phyloP scores from a whole-genome alignment of 2,888 invertebrate species.

The Sinodicranocentrus sp. region DNA sequence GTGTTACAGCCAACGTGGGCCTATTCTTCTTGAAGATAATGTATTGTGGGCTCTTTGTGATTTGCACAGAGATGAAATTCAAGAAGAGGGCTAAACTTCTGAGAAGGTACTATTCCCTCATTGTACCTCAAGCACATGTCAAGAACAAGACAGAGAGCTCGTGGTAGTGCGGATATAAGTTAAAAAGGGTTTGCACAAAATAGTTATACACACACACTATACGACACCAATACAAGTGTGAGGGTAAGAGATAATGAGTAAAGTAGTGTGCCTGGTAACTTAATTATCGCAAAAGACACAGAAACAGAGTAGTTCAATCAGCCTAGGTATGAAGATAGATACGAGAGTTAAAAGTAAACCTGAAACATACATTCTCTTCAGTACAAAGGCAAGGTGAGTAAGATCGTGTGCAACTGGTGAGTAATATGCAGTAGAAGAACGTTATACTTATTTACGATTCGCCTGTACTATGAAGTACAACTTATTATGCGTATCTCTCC shows the following conservation, averaged over 20 bases:
- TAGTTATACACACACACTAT: slow-evolving; percentile 1
- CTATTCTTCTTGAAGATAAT: slow-evolving; percentile 11
- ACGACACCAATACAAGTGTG: slow-evolving; percentile 3
- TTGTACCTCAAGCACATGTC: not conserved
- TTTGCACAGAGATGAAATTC: not conserved
- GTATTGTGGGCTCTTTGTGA: not conserved
- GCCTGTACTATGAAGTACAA: too few relatives aligned
- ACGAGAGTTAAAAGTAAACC: slow-evolving; percentile 7
- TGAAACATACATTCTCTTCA: slow-evolving; percentile 1
- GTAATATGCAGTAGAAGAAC: too few relatives aligned
- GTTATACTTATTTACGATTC: too few relatives aligned
- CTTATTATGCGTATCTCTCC: too few relatives aligned
- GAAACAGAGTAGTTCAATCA: slow-evolving; percentile 7
- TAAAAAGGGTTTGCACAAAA: slow-evolving; percentile 6
- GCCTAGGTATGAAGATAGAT: not conserved
- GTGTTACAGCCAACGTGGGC: slow-evolving; percentile 5
- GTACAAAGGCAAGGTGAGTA: too few relatives aligned
- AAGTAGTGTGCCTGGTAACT: slow-evolving; percentile 20
- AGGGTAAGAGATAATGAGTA: not conserved
- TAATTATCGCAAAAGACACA: slow-evolving; percentile 26
- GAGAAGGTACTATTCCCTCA: not conserved
- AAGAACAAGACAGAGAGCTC: not conserved
- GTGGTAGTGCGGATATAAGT: not conserved
- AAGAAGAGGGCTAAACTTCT: not conserved
- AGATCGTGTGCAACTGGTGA: too few relatives aligned